Percentiles rank a stretch among this genome's conserved stretches.
phyloP scores from a whole-genome alignment of 2,113 vertebrate genomes.

The Pristiophorus japonicus region DNA sequence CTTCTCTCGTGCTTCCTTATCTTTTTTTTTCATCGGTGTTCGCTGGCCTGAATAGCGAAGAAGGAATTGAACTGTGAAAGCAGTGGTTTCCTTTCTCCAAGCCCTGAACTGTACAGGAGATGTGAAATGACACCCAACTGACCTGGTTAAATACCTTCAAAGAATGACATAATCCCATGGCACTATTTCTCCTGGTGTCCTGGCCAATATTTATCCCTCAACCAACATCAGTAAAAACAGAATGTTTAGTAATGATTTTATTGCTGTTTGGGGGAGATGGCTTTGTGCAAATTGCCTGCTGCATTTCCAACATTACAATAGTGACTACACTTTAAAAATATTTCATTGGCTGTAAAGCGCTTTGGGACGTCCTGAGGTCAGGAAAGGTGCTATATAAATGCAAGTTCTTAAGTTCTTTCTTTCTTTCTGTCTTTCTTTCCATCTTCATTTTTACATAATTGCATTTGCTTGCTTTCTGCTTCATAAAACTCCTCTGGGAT shows the following conservation, averaged over 20 bases:
- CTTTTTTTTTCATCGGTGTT: background rate
- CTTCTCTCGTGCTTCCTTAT: background rate
- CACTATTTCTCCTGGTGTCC: too few species aligned
- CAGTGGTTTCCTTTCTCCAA: background rate
- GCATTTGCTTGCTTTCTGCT: background rate
- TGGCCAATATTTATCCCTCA: background rate
- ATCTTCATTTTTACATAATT: background rate
- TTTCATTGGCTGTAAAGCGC: background rate
- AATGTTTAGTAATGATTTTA: background rate
- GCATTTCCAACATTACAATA: background rate
- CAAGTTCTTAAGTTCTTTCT: background rate
- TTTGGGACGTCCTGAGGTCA: background rate
- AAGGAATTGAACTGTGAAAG: background rate
- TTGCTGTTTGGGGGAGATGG: background rate
- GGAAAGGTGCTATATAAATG: background rate
- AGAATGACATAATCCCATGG: background rate
- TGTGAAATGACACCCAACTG: too few species aligned
- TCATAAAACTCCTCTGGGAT: background rate
- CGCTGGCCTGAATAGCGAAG: background rate
- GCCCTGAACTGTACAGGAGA: too few species aligned
- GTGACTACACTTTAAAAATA: background rate
- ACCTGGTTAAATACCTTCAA: too few species aligned
- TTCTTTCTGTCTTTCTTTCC: background rate
- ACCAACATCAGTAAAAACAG: background rate
- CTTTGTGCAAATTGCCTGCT: background rate